A percentile compares a stretch with the other conserved stretches of the same genome.
phyloP scores from a whole-genome alignment of 2,888 invertebrate genomes.

The Anagyrus pseudococci region DNA sequence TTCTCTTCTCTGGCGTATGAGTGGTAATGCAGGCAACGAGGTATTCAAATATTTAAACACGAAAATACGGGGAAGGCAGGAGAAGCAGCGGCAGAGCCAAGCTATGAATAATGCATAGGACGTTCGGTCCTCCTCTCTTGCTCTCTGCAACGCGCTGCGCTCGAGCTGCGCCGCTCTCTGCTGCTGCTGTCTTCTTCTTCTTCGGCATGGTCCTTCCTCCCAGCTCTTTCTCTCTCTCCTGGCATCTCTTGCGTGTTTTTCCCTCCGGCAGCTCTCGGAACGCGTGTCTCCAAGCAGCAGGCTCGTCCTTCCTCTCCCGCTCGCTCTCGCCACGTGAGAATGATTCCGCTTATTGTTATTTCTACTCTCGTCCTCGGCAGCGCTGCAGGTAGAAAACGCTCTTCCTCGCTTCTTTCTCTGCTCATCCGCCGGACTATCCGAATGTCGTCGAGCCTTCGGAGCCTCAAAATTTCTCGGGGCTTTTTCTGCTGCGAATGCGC shows the following conservation, averaged over 20 bases:
- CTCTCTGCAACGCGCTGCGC: slow-evolving; percentile 15
- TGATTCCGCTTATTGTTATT: slow-evolving; percentile 38
- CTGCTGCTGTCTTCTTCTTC: slow-evolving; percentile 7
- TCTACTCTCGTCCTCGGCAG: slow-evolving; percentile 29
- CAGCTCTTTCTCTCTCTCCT: slow-evolving; percentile 10
- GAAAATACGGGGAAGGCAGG: slow-evolving; percentile 58
- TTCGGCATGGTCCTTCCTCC: background rate
- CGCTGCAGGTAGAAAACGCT: slow-evolving; percentile 19
- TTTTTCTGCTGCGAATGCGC: no score
- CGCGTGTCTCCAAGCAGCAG: background rate
- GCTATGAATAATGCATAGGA: slow-evolving; percentile 59
- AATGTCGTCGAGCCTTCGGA: background rate
- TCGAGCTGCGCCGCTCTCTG: background rate
- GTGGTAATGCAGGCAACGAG: slow-evolving; percentile 48
- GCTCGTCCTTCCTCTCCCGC: slow-evolving; percentile 6
- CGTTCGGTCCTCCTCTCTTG: slow-evolving; percentile 39
- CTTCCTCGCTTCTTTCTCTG: background rate
- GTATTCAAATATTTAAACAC: slow-evolving; percentile 61
- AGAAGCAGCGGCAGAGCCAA: no score
- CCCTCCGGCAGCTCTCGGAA: background rate
- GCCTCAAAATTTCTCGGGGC: no score
- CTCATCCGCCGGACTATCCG: no score
- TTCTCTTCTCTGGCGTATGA: slow-evolving; percentile 7
- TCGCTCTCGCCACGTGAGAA: slow-evolving; percentile 32
- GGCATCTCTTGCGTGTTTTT: slow-evolving; percentile 25